phyloP scores from a whole-genome alignment of 2,797 vertebrate species.

The Lutjanus campechanus region DNA sequence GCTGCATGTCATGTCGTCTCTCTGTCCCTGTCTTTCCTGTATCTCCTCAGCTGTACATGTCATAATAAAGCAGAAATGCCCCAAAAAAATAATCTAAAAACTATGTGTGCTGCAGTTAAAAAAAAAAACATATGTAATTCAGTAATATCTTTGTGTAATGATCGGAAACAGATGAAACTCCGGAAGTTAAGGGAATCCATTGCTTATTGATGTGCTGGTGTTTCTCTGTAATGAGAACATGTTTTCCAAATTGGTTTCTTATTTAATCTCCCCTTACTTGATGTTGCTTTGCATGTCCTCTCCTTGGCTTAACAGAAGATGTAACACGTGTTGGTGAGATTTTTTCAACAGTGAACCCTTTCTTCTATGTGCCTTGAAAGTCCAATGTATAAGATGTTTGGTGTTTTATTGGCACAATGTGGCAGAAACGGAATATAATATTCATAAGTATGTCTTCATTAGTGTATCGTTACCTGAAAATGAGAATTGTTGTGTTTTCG shows the following conservation, averaged over 20 bases:
- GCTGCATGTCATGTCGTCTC: no score
- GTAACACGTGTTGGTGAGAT: background rate
- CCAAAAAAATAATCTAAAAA: no score
- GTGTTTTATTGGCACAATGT: no score
- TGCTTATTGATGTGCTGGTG: slow-evolving; percentile 16
- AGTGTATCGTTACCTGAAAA: no score
- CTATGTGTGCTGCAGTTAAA: slow-evolving; percentile 33
- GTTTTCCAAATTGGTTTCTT: slow-evolving; percentile 13
- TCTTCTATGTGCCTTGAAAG: no score
- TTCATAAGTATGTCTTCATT: no score
- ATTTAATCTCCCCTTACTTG: slow-evolving; percentile 1
- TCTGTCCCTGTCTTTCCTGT: no score
- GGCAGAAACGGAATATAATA: no score
- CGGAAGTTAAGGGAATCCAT: slow-evolving; percentile 46
- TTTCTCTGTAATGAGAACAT: slow-evolving; percentile 12
- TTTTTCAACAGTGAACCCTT: background rate
- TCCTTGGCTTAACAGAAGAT: background rate
- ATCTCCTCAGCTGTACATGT: no score
- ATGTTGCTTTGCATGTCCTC: background rate
- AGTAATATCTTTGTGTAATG: slow-evolving; percentile 34
- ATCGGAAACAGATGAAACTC: slow-evolving; percentile 34
- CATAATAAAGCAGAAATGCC: no score
- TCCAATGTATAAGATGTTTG: no score
- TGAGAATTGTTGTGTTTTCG: no score
- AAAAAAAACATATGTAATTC: slow-evolving; percentile 31